Conservation (phyloP, 2,113 vertebrate species). For the Aegotheles bennettii region DNA sequence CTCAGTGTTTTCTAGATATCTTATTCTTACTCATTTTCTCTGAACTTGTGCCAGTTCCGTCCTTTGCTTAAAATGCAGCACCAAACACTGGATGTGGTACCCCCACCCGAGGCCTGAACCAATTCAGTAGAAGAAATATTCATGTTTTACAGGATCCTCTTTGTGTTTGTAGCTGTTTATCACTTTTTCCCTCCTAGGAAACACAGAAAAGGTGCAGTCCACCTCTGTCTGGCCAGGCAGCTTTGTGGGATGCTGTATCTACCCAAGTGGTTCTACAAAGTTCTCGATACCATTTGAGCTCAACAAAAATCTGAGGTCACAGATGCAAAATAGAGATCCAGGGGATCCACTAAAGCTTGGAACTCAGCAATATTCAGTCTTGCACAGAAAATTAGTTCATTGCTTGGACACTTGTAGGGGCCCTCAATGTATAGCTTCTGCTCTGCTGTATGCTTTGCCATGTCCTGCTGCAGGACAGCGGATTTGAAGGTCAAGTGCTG, state of each 20-base stretch:
- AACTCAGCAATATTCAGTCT: accelerated
- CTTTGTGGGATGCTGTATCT: not conserved
- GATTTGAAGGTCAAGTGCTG: slow-evolving; percentile 45
- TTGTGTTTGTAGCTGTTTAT: not conserved
- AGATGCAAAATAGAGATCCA: not conserved
- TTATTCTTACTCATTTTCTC: not conserved
- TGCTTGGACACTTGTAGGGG: accelerated
- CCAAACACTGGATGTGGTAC: not conserved
- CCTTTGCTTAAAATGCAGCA: not conserved
- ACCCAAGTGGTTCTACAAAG: not conserved
- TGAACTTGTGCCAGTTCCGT: not conserved
- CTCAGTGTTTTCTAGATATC: not conserved
- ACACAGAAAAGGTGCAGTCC: not conserved
- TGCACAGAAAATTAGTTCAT: not conserved
- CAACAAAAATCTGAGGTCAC: not conserved
- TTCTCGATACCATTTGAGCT: accelerated
- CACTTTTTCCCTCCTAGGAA: not conserved
- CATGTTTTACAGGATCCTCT: not conserved
- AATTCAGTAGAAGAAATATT: not conserved
- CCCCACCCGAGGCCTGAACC: not conserved
- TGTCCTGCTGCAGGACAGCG: not conserved
- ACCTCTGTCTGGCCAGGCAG: not conserved
- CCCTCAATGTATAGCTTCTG: accelerated
- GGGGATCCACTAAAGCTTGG: not conserved
- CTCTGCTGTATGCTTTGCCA: not conserved